A percentile compares a stretch with the other conserved stretches of the same genome.
These are phyloP conservation scores for Phalera bucephala DNA, from an alignment of 2,888 invertebrate species.

Conservation along the genomic window DNA sequence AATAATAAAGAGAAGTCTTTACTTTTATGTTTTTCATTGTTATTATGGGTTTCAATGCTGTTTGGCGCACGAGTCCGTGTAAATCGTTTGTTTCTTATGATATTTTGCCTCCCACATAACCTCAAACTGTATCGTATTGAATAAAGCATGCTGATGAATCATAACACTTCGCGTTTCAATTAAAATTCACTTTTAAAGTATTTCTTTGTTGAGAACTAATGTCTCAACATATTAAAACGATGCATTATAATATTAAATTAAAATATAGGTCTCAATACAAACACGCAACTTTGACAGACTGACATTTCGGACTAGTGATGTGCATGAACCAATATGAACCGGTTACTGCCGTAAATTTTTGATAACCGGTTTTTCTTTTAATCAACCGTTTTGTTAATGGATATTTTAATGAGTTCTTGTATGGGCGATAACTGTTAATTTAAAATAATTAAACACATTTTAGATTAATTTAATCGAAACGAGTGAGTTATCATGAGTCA, in stretches of 20 bases:
- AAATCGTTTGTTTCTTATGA: constrained; percentile 43
- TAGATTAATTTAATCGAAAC: not conserved
- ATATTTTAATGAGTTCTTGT: constrained; percentile 3
- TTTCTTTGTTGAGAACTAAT: no score
- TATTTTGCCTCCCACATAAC: constrained; percentile 60
- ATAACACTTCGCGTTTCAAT: constrained; percentile 7
- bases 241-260: constrained; percentile 1
- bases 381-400: not conserved
- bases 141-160: constrained; percentile 46
- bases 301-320: constrained; percentile 9
- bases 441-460: not conserved
- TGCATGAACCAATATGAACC: constrained; percentile 7
- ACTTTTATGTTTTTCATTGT: constrained; percentile 23
- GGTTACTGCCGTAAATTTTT: constrained; percentile 3
- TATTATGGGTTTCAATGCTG: constrained; percentile 21
- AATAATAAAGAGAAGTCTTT: constrained; percentile 52
- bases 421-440: constrained; percentile 1
- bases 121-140: constrained; percentile 59
- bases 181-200: constrained; percentile 1
- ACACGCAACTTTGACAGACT: constrained; percentile 1
- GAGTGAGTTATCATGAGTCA: not conserved
- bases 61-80: constrained; percentile 39
- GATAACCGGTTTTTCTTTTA: constrained; percentile 4
- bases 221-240: not conserved
- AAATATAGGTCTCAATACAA: constrained; percentile 1